Base-by-base conservation (phyloP, 2,888 invertebrate genomes). In the Tetrapedia diversipes region DNA sequence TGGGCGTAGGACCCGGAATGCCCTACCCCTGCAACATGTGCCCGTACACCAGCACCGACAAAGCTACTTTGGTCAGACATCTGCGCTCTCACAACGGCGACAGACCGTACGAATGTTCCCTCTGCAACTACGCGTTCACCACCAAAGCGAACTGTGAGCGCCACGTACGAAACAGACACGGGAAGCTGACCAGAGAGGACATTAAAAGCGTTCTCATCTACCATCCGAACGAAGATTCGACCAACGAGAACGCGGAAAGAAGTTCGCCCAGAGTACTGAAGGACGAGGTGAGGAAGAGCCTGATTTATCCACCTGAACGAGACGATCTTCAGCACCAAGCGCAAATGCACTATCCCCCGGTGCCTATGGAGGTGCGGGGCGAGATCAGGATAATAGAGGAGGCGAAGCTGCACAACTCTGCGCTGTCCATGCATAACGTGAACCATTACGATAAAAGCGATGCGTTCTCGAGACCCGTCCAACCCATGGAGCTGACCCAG, bases 81-180 rank as follows among this genome's bases (percentile, higher is more conserved):
- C 96, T 98, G 94, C 94, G 98, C 51, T 97, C 97, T 0, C 98
- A 98, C 92, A 98, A 98, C 89, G 98, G 98, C 0, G 98, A 98
- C 87, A 94, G 98, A 14, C 98, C 98, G 0, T 98, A 97, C 90
- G 97, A 98, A 91, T 99, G 98, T 89, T 95, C 96, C 0, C 94
- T 98, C n/a, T 99, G 99, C 92, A 97, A 97, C 88, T 98, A 97
- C 89, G 98, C 98, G 2, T 99, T 99, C 92, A 98, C 98, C 32
- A 98, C 98, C 0, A 98, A 98, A 92, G 98, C 98, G 1, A 98
- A 99, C 90, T 99, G 99, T 91, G 98, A 99, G 92, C 94, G 98
- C 7, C 98, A 99, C 91, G 94, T 98, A 86, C 94, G 98, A 81
- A 98, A 98, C 91, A 94, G 98, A 29, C 98, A 98, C 88, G 95